Percentiles rank a stretch among this genome's conserved stretches.
These are phyloP conservation scores for Verasper variegatus DNA, from an alignment of 2,113 vertebrate species.

Conservation along the genomic window DNA sequence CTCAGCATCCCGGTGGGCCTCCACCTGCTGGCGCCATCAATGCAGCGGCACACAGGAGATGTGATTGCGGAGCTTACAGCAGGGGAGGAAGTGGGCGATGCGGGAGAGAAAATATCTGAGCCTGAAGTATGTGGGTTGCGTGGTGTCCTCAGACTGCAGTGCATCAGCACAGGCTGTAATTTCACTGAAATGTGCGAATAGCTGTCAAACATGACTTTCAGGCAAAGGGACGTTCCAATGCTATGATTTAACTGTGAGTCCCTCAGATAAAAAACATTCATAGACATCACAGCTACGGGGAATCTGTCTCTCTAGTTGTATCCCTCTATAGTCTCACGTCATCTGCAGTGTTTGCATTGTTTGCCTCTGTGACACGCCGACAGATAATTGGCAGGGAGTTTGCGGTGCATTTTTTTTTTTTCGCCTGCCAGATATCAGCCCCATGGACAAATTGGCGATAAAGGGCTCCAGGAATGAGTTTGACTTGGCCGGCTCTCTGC, in stretches of 20 bases:
- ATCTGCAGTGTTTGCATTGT: constrained; percentile 30
- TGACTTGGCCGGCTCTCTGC: constrained; percentile 65
- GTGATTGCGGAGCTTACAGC: constrained; percentile 61
- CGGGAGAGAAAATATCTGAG: constrained; percentile 34
- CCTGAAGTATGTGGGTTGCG: constrained; percentile 35
- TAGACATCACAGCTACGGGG: not conserved
- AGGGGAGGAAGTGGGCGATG: constrained; percentile 50
- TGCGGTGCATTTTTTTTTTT: constrained; percentile 20
- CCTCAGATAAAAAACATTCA: constrained; percentile 7
- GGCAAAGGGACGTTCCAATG: not conserved
- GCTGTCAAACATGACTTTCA: constrained; percentile 6
- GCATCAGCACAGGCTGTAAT: constrained; percentile 37
- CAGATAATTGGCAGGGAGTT: constrained; percentile 40
- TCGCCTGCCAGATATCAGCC: constrained; percentile 22
- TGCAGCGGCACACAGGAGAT: constrained; percentile 58
- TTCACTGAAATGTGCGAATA: constrained; percentile 14
- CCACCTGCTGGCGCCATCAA: constrained; percentile 68
- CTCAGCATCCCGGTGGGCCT: constrained; percentile 60
- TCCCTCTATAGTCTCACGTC: constrained; percentile 27
- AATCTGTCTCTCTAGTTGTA: constrained; percentile 6
- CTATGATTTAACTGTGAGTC: constrained; percentile 4
- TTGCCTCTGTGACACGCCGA: constrained; percentile 37
- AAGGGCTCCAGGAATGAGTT: constrained; percentile 60
- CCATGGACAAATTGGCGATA: constrained; percentile 39
- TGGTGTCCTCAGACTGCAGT: constrained; percentile 29